Evolutionary conservation across 2,797 vertebrate genomes (phyloP), one percentile per base, ranked within the genome.

Genomic region (Bucorvus abyssinicus): DNA sequence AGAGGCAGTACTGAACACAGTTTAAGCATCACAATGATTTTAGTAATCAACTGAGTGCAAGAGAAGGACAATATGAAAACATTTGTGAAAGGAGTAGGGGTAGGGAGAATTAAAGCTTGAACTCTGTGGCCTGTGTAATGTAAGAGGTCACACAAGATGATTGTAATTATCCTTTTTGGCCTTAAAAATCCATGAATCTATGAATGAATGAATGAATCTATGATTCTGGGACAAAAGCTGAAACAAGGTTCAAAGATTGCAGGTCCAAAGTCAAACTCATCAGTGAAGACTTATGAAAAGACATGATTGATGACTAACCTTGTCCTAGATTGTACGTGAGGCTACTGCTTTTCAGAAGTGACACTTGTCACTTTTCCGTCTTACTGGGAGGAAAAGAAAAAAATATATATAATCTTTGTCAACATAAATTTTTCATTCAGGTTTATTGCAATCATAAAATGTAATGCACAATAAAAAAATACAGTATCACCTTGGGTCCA

Each of bases 361-460:
- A 94, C 78, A 97, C 87, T 84, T 96, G 79, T 93, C 91, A 96
- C 84, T 95, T 97, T 96, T 92, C 76, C 5, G 1, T 96, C 65
- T 93, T 79, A 95, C 50, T n/a, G 78, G 65, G 13, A 87, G 76
- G n/a, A n/a, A 47, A 90, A n/a, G 93, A 90, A 84, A 95, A 97
- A 93, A 47, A 93, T 40, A 94, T 77, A 93, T 90, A 93, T 79
- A 97, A 97, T 95, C 68, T 95, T 93, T 96, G 93, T 95, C 84
- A 92, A 86, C 91, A 96, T 92, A 75, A 92, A 69, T 95, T 91
- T 94, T 96, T 96, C 69, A 44, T 73, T 68, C 84, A 90, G 56
- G 87, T 97, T 97, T 96, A 92, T 95, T 96, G 67, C 94, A 96
- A 92, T 83, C 94, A 90, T 95, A 95, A 96, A 92, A 47, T 71